These are phyloP conservation scores for Strigamia transsilvanica DNA, from an alignment of 2,888 invertebrate species.

Conservation along the genomic window DNA sequence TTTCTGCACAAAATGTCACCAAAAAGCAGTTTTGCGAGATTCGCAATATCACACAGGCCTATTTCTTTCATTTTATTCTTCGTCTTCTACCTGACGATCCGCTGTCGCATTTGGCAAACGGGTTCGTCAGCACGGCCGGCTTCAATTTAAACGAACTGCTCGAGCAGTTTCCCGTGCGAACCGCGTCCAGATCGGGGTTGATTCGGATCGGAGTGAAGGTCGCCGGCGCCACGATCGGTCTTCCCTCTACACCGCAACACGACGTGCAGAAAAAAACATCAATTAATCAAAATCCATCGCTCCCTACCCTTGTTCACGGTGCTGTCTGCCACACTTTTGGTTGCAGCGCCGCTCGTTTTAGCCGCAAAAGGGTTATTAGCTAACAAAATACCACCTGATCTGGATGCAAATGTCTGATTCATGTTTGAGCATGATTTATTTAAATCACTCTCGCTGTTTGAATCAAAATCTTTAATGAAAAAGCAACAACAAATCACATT, in stretches of 20 bases:
- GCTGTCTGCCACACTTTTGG: constrained; percentile 35
- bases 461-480: constrained; percentile 19
- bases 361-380: constrained; percentile 51
- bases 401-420: background rate
- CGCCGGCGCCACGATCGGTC: constrained; percentile 32
- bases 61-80: too few relatives aligned
- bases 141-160: constrained; percentile 41
- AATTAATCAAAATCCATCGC: background rate
- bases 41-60: too few relatives aligned
- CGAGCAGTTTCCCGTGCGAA: background rate
- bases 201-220: constrained; percentile 20
- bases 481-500: constrained; percentile 6
- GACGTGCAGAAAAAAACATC: background rate
- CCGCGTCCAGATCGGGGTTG: background rate
- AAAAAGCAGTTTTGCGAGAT: too few relatives aligned
- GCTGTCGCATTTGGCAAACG: constrained; percentile 49
- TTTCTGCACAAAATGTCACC: too few relatives aligned
- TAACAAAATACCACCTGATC: constrained; percentile 27
- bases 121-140: constrained; percentile 27
- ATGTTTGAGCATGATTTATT: constrained; percentile 5
- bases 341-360: constrained; percentile 6
- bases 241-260: background rate
- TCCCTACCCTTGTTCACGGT: constrained; percentile 30
- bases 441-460: constrained; percentile 13
- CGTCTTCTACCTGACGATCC: too few relatives aligned